Conservation (phyloP, 1,140 invertebrate species). For the Coelopa frigida region DNA sequence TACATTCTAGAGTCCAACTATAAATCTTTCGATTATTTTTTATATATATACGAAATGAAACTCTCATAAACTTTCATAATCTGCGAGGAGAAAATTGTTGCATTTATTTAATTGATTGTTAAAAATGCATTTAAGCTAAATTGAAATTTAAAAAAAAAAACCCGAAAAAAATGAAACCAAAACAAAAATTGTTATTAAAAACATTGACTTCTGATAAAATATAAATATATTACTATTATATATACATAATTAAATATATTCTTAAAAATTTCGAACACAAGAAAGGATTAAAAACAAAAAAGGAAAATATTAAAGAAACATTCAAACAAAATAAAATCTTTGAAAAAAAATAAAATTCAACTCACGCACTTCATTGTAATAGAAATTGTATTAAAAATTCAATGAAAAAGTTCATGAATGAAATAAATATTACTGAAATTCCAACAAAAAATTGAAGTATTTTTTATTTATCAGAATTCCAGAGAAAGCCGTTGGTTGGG, state of each 20-base stretch:
- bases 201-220: not conserved
- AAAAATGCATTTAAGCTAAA: slow-evolving; percentile 10
- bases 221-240: slow-evolving; percentile 7
- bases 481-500: no score
- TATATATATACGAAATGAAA: no score
- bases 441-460: no score
- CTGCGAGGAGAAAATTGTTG: no score
- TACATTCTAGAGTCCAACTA: no score
- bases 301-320: slow-evolving; percentile 7
- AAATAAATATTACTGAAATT: no score
- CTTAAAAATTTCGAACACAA: not conserved
- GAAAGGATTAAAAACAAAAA: slow-evolving; percentile 17
- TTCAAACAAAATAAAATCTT: slow-evolving; percentile 12
- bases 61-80: no score
- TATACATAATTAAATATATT: slow-evolving; percentile 3
- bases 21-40: no score
- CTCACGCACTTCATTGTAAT: slow-evolving; percentile 32
- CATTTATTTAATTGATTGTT: slow-evolving; percentile 10
- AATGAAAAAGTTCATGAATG: no score
- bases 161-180: slow-evolving; percentile 8
- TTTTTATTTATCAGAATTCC: no score
- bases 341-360: slow-evolving; percentile 15
- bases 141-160: slow-evolving; percentile 18
- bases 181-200: slow-evolving; percentile 28
- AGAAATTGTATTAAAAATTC: no score